Evolutionary conservation across 2,113 vertebrate genomes (phyloP), one percentile per base, ranked within the genome.

Genomic region (Daboia siamensis): DNA sequence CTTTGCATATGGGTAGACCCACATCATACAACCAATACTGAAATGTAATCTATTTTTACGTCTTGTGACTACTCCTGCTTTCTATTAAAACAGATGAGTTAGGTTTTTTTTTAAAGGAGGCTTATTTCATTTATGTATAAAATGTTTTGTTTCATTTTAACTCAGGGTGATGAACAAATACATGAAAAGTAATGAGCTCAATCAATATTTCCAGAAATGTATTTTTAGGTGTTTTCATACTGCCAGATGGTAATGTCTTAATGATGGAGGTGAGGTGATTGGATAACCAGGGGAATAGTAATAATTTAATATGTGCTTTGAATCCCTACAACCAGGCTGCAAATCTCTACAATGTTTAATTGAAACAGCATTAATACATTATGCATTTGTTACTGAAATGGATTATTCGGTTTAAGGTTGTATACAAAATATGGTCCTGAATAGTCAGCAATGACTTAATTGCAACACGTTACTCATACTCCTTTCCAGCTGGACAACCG

Each of bases 21-120:
- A 24, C 90, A 89, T 96, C 95, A 96, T 95, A 97, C 96, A 97
- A 96, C 93, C 95, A 94, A 97, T 97, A 93, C 94, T 96, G 96
- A 96, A 97, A 97, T 96, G 96, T 93, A 96, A 97, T 97, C 95
- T 96, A 95, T 95, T 95, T 94, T 94, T 93, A 94, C 95, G 95
- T 97, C 95, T 94, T 97, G 95, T 94, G 95, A 94, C 93, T 95
- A 94, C 94, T 93, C 39, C 86, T 93, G 93, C 93, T 94, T 95
- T 93, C 95, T 89, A 93, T 94, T 92, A 94, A 94, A 96, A 1
- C 94, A 96, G 92, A 95, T 48, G 93, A 46, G 95, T 33, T 44
- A 88, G 93, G 29, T 26, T 59, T 64, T 93, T 57, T 54, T 2
- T 15, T 69, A 74, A 93, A 13, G 93, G 93, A 93, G 95, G 88